Percentiles rank a stretch among this genome's conserved stretches.
These are phyloP conservation scores for Pelochelys cantorii DNA, from an alignment of 2,797 vertebrate species.

Conservation along the genomic window DNA sequence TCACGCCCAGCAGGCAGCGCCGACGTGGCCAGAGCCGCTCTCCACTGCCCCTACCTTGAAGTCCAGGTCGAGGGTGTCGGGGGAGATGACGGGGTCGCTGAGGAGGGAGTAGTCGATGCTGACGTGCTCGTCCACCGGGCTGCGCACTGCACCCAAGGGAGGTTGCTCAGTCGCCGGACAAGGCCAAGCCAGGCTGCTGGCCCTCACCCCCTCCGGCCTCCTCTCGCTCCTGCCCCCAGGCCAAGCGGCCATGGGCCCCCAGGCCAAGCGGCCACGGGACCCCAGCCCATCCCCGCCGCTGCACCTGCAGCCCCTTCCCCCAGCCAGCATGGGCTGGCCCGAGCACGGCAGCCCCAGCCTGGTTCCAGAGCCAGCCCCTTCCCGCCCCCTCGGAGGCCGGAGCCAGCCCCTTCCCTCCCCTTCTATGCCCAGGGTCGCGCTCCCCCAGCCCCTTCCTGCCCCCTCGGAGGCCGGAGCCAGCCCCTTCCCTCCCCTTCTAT, in stretches of 20 bases:
- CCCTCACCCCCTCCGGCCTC: accelerated
- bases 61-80: conserved; percentile 88
- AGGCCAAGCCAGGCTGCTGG: not conserved
- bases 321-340: too few relatives aligned
- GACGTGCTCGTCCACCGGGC: conserved; percentile 86
- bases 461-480: not conserved
- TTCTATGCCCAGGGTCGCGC: too few relatives aligned
- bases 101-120: conserved; percentile 96
- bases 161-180: accelerated
- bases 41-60: conserved; percentile 86
- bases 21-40: not conserved
- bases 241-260: too few relatives aligned
- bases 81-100: conserved; percentile 85
- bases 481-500: too few relatives aligned
- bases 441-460: not conserved
- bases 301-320: too few relatives aligned
- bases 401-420: too few relatives aligned
- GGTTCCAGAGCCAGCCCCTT: too few relatives aligned
- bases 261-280: too few relatives aligned
- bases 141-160: conserved; percentile 79
- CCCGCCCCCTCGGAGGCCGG: too few relatives aligned
- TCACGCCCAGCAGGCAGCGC: not conserved
- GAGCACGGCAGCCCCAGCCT: too few relatives aligned
- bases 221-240: not conserved
- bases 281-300: too few relatives aligned